Conservation (phyloP, 2,113 vertebrate genomes). For the Sylvilagus bachmani region DNA sequence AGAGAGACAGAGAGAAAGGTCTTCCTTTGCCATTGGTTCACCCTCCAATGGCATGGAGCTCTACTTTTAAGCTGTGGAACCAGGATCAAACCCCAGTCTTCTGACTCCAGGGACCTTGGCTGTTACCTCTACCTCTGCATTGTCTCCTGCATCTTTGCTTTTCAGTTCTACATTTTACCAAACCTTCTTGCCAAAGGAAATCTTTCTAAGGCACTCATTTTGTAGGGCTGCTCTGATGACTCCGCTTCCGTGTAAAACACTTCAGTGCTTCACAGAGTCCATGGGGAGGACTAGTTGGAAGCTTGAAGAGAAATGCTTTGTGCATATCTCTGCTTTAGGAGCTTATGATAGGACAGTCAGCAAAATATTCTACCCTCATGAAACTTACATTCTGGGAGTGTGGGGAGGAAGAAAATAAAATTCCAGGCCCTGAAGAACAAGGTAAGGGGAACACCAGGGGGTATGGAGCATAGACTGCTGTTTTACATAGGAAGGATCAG, state of each 20-base stretch:
- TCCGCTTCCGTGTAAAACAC: not conserved
- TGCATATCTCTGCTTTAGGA: not conserved
- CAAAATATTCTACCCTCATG: conserved; percentile 7
- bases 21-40: too few relatives aligned
- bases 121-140: not conserved
- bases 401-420: not conserved
- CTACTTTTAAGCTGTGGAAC: not conserved
- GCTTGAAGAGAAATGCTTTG: not conserved
- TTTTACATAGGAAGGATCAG: not conserved
- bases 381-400: not conserved
- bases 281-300: not conserved
- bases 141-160: not conserved
- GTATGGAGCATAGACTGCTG: not conserved
- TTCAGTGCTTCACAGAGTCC: not conserved
- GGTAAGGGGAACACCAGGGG: not conserved
- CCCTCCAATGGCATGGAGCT: not conserved
- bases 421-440: not conserved
- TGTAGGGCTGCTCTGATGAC: not conserved
- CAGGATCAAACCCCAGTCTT: not conserved
- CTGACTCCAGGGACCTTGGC: not conserved
- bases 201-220: conserved; percentile 15
- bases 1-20: too few relatives aligned
- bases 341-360: not conserved
- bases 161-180: not conserved
- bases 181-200: not conserved